A percentile compares a stretch with the other conserved stretches of the same genome.
phyloP scores from a whole-genome alignment of 2,113 vertebrate species.

The Copsychus sechellarum region DNA sequence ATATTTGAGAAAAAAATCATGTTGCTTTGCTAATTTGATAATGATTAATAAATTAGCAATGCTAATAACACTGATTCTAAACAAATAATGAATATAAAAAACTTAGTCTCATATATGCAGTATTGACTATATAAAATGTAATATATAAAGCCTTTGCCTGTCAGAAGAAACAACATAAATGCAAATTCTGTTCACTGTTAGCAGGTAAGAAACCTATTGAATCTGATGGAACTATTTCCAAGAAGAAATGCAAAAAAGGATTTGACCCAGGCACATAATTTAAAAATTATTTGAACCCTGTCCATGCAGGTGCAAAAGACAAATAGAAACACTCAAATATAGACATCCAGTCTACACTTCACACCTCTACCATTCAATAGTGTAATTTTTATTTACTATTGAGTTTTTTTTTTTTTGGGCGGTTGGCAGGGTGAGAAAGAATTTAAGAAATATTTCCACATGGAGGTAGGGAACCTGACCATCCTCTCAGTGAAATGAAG shows the following conservation, averaged over 20 bases:
- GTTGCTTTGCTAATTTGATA: neutral
- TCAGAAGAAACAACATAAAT: neutral
- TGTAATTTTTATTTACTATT: neutral
- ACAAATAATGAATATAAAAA: neutral
- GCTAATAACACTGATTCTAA: neutral
- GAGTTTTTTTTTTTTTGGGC: neutral
- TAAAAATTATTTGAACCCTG: neutral
- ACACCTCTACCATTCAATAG: accelerated
- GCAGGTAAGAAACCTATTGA: neutral
- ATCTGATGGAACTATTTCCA: neutral
- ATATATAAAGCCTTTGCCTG: neutral
- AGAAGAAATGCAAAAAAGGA: neutral
- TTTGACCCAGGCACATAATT: neutral
- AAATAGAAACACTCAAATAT: neutral
- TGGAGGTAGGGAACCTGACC: neutral
- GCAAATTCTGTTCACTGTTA: neutral
- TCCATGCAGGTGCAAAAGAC: accelerated
- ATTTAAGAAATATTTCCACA: neutral
- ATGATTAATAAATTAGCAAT: neutral
- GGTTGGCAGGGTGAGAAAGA: accelerated
- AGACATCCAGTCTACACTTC: neutral
- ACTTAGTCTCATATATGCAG: accelerated
- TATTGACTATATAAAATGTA: neutral
- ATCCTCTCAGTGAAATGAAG: neutral
- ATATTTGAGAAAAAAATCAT: neutral